Evolutionary conservation across 2,888 invertebrate species (phyloP), one percentile per base, ranked within the genome.

Genomic region (Anagyrus pseudococci): DNA sequence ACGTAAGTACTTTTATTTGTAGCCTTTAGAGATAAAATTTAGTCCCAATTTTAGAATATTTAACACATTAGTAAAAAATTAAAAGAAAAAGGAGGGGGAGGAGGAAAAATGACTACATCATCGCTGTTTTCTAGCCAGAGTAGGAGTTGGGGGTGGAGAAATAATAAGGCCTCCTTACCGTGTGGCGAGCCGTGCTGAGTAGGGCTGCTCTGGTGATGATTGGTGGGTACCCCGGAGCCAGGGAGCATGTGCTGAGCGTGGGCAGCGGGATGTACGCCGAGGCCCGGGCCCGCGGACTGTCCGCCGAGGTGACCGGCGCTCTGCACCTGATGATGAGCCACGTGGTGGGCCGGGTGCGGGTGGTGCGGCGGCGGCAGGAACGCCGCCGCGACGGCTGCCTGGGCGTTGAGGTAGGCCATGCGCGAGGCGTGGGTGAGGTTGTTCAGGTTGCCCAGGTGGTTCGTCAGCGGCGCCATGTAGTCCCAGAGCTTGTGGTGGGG

Each of bases 381-480:
- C 49, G 93, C 93, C 17, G 93, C 93, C 8, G 93, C 93, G 49
- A 93, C 93, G n/a, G 94, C 93, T 44, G 94, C 93, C 79, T 94
- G 93, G 54, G 93, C 93, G 83, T 94, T 94, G 82, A 94, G 91
- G 81, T 94, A 94, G 62, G 93, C 93, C 87, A 94, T 93, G 44
- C 94, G 84, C 73, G 90, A 90, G 57, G 89, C 89, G 33, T 37
- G 33, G 53, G 90, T 89, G 82, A 89, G 84, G 64, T 89, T 88
- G 77, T 88, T 88, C 25, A 81, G 72, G 62, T 81, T 81, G 2
- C 79, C 78, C 41, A 77, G 69, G 67, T 87, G 89, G 70, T 84
- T 85, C 64, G 82, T 83, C 69, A 82, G 78, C 71, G 82, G 82
- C 67, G 82, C 82, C 82, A 87, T 87, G 70, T 81, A 81, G 66